phyloP scores from a whole-genome alignment of 2,113 vertebrate species.

The Osmerus eperlanus region DNA sequence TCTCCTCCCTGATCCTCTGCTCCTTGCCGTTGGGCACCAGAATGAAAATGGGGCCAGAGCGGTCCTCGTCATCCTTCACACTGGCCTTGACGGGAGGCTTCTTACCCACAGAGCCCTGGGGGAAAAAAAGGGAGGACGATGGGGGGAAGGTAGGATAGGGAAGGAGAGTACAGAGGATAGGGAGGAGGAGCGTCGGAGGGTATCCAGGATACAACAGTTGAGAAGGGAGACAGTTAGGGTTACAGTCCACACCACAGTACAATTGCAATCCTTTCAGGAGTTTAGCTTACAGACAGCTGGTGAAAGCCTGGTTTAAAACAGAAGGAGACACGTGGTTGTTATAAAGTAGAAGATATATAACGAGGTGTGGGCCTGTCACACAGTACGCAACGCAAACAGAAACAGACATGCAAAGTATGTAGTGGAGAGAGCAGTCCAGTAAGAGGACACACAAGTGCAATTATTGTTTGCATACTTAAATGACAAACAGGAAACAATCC shows the following conservation, averaged over 20 bases:
- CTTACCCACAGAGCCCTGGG: constrained; percentile 80
- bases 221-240: not conserved
- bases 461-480: too few species aligned
- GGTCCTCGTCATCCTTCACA: constrained; percentile 91
- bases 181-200: not conserved
- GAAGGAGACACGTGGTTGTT: too few species aligned
- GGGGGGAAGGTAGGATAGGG: not conserved
- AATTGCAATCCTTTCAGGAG: not conserved
- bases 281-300: not conserved
- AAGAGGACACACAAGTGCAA: too few species aligned
- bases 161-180: not conserved
- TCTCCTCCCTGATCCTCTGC: constrained; percentile 95
- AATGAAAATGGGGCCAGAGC: constrained; percentile 88
- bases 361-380: too few species aligned
- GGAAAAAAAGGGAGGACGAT: not conserved
- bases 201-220: not conserved
- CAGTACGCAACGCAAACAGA: too few species aligned
- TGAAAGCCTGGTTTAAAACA: not conserved
- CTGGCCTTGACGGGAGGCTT: constrained; percentile 82
- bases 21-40: constrained; percentile 91
- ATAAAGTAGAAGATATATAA: too few species aligned
- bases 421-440: too few species aligned
- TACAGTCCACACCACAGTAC: not conserved
- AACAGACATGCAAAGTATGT: too few species aligned
- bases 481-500: too few species aligned